phyloP scores from a whole-genome alignment of 2,797 vertebrate species.

The Cynodonichthys magdalenae region DNA sequence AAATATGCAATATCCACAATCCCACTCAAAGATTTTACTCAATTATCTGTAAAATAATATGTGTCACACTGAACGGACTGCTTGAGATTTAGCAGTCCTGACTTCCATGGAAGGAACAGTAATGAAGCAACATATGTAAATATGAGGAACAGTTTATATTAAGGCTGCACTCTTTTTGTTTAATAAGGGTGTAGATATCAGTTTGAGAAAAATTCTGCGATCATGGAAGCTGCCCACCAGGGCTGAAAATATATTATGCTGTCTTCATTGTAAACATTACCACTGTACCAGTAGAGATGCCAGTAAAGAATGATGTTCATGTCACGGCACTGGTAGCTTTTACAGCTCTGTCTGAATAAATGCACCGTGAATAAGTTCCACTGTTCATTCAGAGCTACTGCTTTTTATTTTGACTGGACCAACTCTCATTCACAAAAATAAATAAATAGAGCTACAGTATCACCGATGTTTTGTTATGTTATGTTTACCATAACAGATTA shows the following conservation, averaged over 20 bases:
- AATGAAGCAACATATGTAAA: slow-evolving; percentile 5
- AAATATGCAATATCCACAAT: neutral
- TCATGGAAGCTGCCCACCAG: neutral
- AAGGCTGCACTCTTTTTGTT: neutral
- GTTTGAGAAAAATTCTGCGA: neutral
- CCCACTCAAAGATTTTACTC: neutral
- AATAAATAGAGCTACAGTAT: no score
- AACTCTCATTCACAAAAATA: no score
- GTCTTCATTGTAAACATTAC: neutral
- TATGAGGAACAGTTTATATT: neutral
- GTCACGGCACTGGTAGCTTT: neutral
- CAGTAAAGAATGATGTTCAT: neutral
- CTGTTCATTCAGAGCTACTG: neutral
- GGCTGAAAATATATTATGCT: neutral
- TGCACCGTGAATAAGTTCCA: neutral
- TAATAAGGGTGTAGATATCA: neutral
- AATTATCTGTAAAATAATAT: neutral
- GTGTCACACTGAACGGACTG: neutral
- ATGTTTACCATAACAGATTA: no score
- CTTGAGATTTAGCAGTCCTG: neutral
- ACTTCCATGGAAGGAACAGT: neutral
- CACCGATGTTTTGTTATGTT: no score
- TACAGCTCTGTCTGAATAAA: neutral
- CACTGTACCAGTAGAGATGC: slow-evolving; percentile 10
- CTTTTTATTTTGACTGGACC: no score